Base-by-base conservation (phyloP, 2,888 invertebrate species). In the Trichogramma evanescens region DNA sequence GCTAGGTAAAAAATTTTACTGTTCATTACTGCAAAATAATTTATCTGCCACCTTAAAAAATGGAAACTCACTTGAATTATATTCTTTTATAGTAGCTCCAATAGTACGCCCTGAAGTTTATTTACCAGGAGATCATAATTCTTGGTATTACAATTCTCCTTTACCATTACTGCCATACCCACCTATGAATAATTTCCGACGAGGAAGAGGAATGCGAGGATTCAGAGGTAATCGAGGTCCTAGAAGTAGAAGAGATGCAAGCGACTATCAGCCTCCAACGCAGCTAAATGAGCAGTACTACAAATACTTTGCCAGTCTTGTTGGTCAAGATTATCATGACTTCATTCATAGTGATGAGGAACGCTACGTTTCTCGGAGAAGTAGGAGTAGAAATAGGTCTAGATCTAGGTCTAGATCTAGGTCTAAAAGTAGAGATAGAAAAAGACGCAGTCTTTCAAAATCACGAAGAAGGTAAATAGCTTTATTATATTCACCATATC, bases 231-330 rank as follows among this genome's bases (percentile, higher is more conserved):
- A 39, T 2, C 42, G 55, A 4, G 43, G 56, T 26, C 52, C 60
- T 10, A 65, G 74, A 45, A 66, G 40, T 61, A 72, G 50, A 72
- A 74, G 46, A 67, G 72, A 38, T 71, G 6, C 40, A 3, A 49
- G 44, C 6, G 58, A 53, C 9, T 62, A 71, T 2, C 74, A 74
- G 59, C 75, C 75, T 68, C 76, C 75, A 3, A 74, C 77, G 66
- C 68, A 80, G 13, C 78, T 78, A 58, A 75, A 80, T 64, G 79
- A 80, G 46, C 79, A 81, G 65, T 81, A 82, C 67, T 78, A 79
- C 65, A 84, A 84, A 67, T 86, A 86, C 63, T 85, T 86, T 66
- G 83, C 84, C 54, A 84, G 82, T 68, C 77, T 87, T 44, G 79
- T 84, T 0, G 82, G 83, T 51, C 79, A 82, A 49, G 82, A 84